Evolutionary conservation across 2,888 invertebrate genomes (phyloP).

Genomic region (Hirtodrosophila alboralis): DNA sequence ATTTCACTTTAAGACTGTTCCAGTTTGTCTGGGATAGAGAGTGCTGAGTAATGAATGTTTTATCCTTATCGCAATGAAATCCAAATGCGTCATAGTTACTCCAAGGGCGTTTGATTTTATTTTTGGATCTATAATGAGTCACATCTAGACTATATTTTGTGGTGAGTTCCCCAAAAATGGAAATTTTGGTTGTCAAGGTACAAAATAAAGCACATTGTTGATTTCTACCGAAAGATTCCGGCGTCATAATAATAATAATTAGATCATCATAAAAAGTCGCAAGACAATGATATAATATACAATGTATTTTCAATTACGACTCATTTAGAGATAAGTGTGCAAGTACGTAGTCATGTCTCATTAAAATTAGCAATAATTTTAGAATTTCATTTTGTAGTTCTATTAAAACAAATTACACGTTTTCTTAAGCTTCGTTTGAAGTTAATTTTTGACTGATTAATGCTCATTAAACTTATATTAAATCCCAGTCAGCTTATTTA

Average conservation of each 20-base stretch:
- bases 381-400: no score
- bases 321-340: no score
- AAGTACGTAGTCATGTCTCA: no score
- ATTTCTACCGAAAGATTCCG: conserved; percentile 6
- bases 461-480: conserved; percentile 2
- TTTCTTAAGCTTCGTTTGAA: background rate
- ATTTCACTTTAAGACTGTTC: conserved; percentile 11
- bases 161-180: conserved; percentile 28
- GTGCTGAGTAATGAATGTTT: conserved; percentile 30
- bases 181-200: conserved; percentile 20
- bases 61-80: conserved; percentile 53
- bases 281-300: conserved; percentile 5
- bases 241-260: conserved; percentile 39
- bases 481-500: conserved; percentile 12
- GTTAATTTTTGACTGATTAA: background rate
- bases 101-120: conserved; percentile 21
- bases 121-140: conserved; percentile 49
- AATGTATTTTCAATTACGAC: conserved; percentile 11
- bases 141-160: conserved; percentile 11
- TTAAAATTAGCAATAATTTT: no score
- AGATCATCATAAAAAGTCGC: conserved; percentile 31
- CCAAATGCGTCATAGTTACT: conserved; percentile 9
- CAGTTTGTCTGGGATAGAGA: no score
- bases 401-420: no score
- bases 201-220: background rate